Percentiles rank a stretch among this genome's conserved stretches.
phyloP scores from a whole-genome alignment of 64 coral and sea anemone genomes.

The Pocillopora verrucosa region DNA sequence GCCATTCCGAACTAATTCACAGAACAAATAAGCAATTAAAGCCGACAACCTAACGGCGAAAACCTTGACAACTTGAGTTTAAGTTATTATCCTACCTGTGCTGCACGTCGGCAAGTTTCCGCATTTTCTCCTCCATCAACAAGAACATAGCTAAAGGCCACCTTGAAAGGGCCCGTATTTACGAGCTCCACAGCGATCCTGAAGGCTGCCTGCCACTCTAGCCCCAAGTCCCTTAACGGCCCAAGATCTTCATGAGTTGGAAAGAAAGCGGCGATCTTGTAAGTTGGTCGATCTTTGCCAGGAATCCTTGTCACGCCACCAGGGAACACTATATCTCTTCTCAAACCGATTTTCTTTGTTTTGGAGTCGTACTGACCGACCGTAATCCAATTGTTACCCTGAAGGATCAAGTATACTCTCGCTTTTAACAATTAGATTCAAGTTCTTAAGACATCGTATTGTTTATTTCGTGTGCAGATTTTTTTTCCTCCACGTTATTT shows the following conservation, averaged over 20 bases:
- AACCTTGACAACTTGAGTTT: too few relatives aligned
- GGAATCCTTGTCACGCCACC: conserved; percentile 82
- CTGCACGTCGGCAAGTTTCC: conserved; percentile 52
- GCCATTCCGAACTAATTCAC: too few relatives aligned
- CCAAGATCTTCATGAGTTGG: conserved; percentile 73
- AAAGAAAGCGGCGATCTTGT: conserved; percentile 98
- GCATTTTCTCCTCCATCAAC: conserved; percentile 64
- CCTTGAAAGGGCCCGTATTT: conserved; percentile 82
- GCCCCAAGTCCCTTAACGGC: conserved; percentile 68
- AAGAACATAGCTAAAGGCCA: conserved; percentile 80
- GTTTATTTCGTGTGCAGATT: too few relatives aligned
- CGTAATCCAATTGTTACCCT: conserved; percentile 94
- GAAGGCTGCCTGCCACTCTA: conserved; percentile 92
- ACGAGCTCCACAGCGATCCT: conserved; percentile 66
- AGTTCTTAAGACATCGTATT: too few relatives aligned
- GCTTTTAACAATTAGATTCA: not conserved
- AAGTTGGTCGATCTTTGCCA: conserved; percentile 83
- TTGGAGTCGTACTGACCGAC: conserved; percentile 82
- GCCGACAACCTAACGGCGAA: too few relatives aligned
- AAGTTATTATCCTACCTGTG: conserved; percentile 56
- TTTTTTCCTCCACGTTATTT: too few relatives aligned
- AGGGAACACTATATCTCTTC: conserved; percentile 81
- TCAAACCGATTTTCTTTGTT: conserved; percentile 70
- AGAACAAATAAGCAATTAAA: too few relatives aligned
- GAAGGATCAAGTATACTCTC: not conserved